Evolutionary conservation across 2,113 vertebrate species (phyloP).

Genomic region (Andinoacara biseriatus): DNA sequence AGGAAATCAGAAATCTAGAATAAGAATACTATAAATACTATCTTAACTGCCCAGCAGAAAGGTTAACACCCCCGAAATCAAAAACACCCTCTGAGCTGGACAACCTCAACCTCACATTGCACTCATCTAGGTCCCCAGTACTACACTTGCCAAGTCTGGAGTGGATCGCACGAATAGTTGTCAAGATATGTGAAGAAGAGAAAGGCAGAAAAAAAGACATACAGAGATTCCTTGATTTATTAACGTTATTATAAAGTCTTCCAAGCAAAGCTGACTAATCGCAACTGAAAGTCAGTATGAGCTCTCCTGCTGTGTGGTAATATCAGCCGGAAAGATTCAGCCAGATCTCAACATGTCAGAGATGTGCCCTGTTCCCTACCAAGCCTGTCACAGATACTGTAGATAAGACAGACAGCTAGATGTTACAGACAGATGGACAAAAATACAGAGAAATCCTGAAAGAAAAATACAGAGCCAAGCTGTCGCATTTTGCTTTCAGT

Average conservation of each 20-base stretch:
- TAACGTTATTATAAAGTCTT: not conserved
- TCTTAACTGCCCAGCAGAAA: not conserved
- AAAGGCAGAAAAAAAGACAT: not conserved
- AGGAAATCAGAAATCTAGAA: not conserved
- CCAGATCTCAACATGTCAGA: conserved; percentile 29
- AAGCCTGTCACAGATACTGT: conserved; percentile 20
- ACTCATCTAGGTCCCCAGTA: not conserved
- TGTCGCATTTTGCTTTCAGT: conserved; percentile 8
- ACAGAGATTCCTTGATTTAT: conserved; percentile 11
- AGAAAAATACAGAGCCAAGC: conserved; percentile 6
- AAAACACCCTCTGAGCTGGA: not conserved
- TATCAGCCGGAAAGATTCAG: conserved; percentile 18
- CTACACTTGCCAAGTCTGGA: not conserved
- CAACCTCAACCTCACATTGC: not conserved
- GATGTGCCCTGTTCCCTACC: conserved; percentile 18
- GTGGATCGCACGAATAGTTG: not conserved
- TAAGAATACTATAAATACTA: not conserved
- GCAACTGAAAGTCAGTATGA: conserved; percentile 7
- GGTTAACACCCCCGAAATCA: not conserved
- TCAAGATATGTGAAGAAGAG: not conserved
- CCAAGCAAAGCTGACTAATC: not conserved
- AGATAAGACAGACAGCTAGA: conserved; percentile 10
- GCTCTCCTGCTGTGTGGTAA: conserved; percentile 11
- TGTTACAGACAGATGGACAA: conserved; percentile 16
- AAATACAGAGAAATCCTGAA: conserved; percentile 8